phyloP scores from a whole-genome alignment of 2,113 vertebrate genomes.

The Acanthochromis polyacanthus region DNA sequence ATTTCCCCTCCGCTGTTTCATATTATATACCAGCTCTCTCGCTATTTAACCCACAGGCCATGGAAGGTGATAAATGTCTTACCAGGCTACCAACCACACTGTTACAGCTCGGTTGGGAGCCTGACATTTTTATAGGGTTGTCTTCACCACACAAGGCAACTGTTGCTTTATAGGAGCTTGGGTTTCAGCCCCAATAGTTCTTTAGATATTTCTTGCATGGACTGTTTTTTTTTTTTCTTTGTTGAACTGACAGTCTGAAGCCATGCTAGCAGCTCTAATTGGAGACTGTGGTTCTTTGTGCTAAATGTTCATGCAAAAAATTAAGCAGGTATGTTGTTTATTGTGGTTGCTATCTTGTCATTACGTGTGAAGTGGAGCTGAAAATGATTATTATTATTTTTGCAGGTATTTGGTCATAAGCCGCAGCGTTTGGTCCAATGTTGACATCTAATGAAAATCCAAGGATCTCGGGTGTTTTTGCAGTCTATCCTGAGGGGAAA shows the following conservation, averaged over 20 bases:
- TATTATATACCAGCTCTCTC: not conserved
- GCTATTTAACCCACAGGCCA: slow-evolving; percentile 11
- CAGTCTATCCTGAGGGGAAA: no score
- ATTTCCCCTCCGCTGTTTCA: not conserved
- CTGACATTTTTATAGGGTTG: slow-evolving; percentile 31
- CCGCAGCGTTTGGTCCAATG: no score
- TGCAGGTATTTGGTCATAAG: no score
- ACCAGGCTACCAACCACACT: slow-evolving; percentile 4
- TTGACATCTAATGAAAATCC: no score
- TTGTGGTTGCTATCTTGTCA: no score
- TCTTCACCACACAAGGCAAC: slow-evolving; percentile 8
- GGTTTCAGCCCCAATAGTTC: slow-evolving; percentile 21
- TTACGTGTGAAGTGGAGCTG: no score
- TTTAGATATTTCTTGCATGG: not conserved
- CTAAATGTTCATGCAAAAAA: no score
- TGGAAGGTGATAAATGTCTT: slow-evolving; percentile 37
- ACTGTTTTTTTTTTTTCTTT: slow-evolving; percentile 7
- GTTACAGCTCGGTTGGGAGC: slow-evolving; percentile 27
- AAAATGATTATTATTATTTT: no score
- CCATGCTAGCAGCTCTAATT: not conserved
- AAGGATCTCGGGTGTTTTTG: no score
- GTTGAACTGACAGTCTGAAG: not conserved
- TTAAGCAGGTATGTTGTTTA: no score
- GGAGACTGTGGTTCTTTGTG: not conserved
- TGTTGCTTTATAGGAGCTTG: slow-evolving; percentile 29